Base-by-base conservation (phyloP, 2,888 invertebrate species). In the Pollenia amentaria region DNA sequence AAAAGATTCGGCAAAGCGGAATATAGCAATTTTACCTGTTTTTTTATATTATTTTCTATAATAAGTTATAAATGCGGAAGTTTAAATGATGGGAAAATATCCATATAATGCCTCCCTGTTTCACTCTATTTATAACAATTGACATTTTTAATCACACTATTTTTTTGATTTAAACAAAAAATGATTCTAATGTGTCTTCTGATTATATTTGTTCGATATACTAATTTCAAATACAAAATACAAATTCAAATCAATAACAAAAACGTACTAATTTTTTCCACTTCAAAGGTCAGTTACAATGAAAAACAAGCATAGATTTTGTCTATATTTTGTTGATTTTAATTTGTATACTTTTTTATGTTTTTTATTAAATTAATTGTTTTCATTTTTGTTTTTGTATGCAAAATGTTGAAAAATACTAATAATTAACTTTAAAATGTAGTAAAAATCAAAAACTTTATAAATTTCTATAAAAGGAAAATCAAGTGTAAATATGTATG, bases 401-500 rank as follows among this genome's bases (percentile, higher is more conserved):
- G 73, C 60, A 70, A 79, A 51, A 69, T 53, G 10, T 10, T 18
- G 69, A 57, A 78, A n/a, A 65, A 46, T 21, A 46, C 44, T 53
- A 21, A 53, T 65, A 8, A 8, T 57, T 57, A 55, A 16, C 42
- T 42, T 29, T 29, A 29, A 29, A 29, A 65, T 53, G 70, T 70
- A 70, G 11, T 62, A 62, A 84, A 65, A 81, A 65, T 12, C 11
- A 29, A 60, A 53, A 79, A 48, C 70, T 76, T 76, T 77, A 72
- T 38, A 38, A 60, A 65, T 76, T 72, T 75, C 85, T 72, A 81
- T 81, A 77, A 81, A 85, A 81, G 85, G 81, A 76, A 80, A 85
- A 85, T 81, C 85, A 80, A 85, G 80, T 80, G 80, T 76, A 65
- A 85, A 76, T 57, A 51, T 67, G 55, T 57, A 51, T 67, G 55